A percentile compares a stretch with the other conserved stretches of the same genome.
Evolutionary conservation across 2,797 vertebrate genomes (phyloP).

Genomic region (Macrochelys suwanniensis): DNA sequence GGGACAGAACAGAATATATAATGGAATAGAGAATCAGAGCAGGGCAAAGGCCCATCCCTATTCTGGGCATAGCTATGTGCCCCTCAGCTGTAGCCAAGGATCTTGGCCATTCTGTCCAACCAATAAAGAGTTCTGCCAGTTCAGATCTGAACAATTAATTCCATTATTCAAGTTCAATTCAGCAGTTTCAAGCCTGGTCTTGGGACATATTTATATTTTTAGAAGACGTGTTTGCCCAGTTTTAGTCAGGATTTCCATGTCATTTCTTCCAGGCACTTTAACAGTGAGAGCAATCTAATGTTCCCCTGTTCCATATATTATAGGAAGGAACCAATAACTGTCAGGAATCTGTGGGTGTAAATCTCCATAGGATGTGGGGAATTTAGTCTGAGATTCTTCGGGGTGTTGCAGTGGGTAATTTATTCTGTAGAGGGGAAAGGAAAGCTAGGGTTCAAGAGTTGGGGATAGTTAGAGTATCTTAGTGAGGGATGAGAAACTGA

Average conservation of each 20-base stretch:
- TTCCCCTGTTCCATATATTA: neutral
- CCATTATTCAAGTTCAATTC: conserved; percentile 14
- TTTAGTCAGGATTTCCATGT: conserved; percentile 57
- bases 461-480: neutral
- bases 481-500: neutral
- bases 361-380: neutral
- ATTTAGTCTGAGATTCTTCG: neutral
- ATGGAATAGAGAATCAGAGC: neutral
- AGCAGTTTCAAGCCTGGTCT: neutral
- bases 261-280: conserved; percentile 52
- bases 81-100: neutral
- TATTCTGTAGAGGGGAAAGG: neutral
- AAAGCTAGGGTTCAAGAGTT: neutral
- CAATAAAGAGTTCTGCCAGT: neutral
- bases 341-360: neutral
- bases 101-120: neutral
- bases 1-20: neutral
- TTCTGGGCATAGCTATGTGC: neutral
- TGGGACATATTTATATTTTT: conserved; percentile 12
- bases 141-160: neutral
- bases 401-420: neutral
- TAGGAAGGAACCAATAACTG: conserved; percentile 11
- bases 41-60: neutral
- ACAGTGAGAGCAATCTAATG: conserved; percentile 6
- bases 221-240: conserved; percentile 5